phyloP scores from a whole-genome alignment of 35 echinoderm and acorn worm genomes.

The Apostichopus parvimensis region DNA sequence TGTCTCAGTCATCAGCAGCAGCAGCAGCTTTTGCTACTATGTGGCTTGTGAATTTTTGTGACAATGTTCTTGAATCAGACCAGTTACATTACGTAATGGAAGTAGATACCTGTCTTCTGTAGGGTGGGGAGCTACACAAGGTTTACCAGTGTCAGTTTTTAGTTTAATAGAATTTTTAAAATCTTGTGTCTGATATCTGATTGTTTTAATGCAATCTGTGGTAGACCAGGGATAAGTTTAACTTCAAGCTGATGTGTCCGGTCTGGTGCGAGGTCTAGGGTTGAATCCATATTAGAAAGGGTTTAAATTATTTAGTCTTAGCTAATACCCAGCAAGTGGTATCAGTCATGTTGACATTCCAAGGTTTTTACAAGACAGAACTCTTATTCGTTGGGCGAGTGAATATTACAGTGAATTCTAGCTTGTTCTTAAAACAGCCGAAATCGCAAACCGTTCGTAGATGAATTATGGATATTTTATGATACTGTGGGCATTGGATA shows the following conservation, averaged over 20 bases:
- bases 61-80: background rate
- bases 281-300: background rate
- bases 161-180: no score
- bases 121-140: background rate
- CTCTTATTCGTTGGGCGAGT: background rate
- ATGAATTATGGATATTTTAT: background rate
- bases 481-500: background rate
- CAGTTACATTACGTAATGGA: background rate
- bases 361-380: background rate
- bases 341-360: background rate
- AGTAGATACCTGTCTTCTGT: background rate
- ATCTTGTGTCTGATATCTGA: no score
- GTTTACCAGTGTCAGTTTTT: background rate
- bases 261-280: no score
- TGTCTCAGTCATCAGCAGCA: background rate
- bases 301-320: background rate
- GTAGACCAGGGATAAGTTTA: no score
- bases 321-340: background rate
- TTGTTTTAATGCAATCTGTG: no score
- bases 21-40: conserved; percentile 12
- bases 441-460: no score
- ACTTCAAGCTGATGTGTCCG: no score
- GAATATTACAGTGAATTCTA: no score
- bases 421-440: no score
- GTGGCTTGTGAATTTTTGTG: conserved; percentile 5